Percentiles rank a stretch among this genome's conserved stretches.
These are phyloP conservation scores for Python bivittatus DNA, from an alignment of 2,113 vertebrate genomes.

Conservation along the genomic window DNA sequence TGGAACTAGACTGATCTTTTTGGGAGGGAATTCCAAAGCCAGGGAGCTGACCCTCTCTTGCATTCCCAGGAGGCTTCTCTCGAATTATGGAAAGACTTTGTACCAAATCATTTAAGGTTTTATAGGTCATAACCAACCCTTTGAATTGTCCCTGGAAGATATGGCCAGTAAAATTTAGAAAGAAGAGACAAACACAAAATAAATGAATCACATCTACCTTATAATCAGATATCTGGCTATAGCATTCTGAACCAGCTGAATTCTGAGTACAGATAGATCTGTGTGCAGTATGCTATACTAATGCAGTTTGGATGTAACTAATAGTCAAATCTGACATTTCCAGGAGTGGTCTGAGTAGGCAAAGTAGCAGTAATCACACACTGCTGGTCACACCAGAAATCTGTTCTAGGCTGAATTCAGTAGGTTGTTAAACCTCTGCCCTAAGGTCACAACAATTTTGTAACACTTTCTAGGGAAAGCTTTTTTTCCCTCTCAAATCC, in stretches of 20 bases:
- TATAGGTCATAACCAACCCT: too few species aligned
- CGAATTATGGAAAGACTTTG: too few species aligned
- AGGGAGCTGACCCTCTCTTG: too few species aligned
- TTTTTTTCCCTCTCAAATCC: not conserved
- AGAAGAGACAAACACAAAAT: too few species aligned
- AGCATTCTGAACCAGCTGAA: not conserved
- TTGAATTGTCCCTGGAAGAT: too few species aligned
- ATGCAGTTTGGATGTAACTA: not conserved
- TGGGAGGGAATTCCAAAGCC: too few species aligned
- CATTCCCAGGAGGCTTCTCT: too few species aligned
- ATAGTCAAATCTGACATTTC: not conserved
- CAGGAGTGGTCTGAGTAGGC: not conserved
- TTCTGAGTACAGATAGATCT: not conserved
- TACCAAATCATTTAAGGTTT: too few species aligned
- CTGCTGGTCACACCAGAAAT: not conserved
- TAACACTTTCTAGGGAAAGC: not conserved
- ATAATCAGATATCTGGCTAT: too few species aligned
- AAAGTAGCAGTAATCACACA: not conserved
- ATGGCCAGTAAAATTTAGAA: too few species aligned
- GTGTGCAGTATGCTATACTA: not conserved
- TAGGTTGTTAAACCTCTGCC: not conserved
- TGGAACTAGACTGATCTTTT: too few species aligned
- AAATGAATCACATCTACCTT: too few species aligned
- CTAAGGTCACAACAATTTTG: not conserved
- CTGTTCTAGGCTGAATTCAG: not conserved